Percentiles rank a stretch among this genome's conserved stretches.
Conservation (phyloP, 2,888 invertebrate species). For the Synanthedon myopaeformis region DNA sequence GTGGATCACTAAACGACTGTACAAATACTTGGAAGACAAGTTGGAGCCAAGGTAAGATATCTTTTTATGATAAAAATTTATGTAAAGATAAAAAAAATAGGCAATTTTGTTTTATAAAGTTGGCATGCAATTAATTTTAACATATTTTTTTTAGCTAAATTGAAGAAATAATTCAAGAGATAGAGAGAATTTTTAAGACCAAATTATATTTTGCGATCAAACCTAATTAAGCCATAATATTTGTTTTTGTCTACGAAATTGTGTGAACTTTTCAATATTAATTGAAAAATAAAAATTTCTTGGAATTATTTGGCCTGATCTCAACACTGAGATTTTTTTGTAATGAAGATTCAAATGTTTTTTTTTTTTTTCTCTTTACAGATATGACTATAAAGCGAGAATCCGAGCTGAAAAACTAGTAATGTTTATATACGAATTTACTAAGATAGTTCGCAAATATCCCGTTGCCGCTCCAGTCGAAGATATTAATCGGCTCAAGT, state of each 20-base stretch:
- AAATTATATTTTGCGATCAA: neutral
- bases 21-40: conserved; percentile 48
- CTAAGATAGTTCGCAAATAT: conserved; percentile 20
- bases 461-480: conserved; percentile 19
- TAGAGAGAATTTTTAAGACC: neutral
- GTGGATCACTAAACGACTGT: conserved; percentile 52
- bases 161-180: neutral
- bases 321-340: too few species aligned
- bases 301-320: too few species aligned
- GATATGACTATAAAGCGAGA: conserved; percentile 55
- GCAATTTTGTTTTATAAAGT: too few species aligned
- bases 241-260: too few species aligned
- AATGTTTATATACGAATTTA: conserved; percentile 36
- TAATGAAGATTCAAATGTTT: too few species aligned
- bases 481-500: conserved; percentile 30
- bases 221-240: neutral
- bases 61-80: neutral
- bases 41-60: conserved; percentile 43
- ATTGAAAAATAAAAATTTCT: too few species aligned
- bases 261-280: too few species aligned
- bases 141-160: neutral
- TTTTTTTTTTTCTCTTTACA: conserved; percentile 10
- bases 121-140: too few species aligned
- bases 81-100: neutral
- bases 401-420: conserved; percentile 49